Conservation (phyloP, 2,888 invertebrate species). For the Argyresthia albistria region DNA sequence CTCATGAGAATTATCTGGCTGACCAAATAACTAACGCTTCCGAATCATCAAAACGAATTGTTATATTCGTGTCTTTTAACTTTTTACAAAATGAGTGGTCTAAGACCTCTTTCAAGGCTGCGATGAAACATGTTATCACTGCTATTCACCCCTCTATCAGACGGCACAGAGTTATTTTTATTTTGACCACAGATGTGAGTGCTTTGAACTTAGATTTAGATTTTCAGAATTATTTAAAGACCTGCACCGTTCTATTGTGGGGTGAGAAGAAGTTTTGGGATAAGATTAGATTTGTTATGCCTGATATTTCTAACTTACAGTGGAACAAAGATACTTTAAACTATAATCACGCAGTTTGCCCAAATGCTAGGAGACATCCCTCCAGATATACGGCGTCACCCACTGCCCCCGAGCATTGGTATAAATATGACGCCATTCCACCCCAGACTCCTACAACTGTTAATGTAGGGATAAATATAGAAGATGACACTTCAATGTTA, state of each 20-base stretch:
- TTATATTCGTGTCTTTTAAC: conserved; percentile 85
- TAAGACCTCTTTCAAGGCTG: conserved; percentile 84
- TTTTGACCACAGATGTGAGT: conserved; percentile 76
- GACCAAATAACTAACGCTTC: conserved; percentile 76
- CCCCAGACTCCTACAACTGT: conserved; percentile 67
- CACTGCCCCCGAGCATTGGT: conserved; percentile 80
- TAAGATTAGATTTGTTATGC: conserved; percentile 86
- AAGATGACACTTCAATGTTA: conserved; percentile 74
- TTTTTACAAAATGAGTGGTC: conserved; percentile 90
- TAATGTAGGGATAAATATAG: conserved; percentile 57
- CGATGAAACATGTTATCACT: conserved; percentile 79
- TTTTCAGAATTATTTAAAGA: conserved; percentile 79
- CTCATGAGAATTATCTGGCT: conserved; percentile 73
- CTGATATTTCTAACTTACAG: conserved; percentile 78
- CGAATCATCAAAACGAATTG: conserved; percentile 78
- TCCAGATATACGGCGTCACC: conserved; percentile 82
- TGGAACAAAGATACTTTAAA: conserved; percentile 73
- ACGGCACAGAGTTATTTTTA: conserved; percentile 72
- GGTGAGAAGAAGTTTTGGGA: conserved; percentile 93
- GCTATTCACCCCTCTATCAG: conserved; percentile 76
- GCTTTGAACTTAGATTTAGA: conserved; percentile 82
- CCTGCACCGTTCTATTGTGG: conserved; percentile 82
- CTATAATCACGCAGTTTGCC: conserved; percentile 62
- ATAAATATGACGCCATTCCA: conserved; percentile 76
- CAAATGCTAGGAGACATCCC: conserved; percentile 72